Conservation (phyloP, 2,113 vertebrate species). For the Bufo bufo region DNA sequence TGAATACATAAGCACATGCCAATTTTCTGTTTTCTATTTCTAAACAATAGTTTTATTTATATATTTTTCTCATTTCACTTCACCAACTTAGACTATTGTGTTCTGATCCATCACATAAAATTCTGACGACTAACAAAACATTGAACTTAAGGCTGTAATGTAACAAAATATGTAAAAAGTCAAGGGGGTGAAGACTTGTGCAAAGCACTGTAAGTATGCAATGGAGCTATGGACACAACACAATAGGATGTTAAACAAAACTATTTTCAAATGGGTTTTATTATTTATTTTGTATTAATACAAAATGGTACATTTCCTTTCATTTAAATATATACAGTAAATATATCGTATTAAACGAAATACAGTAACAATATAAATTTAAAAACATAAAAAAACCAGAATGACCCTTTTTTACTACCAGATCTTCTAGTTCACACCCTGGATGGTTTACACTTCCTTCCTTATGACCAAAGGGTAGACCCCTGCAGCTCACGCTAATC, state of each 20-base stretch:
- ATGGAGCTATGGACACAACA: not conserved
- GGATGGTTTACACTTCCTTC: conserved; percentile 33
- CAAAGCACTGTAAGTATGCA: not conserved
- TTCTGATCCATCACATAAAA: too few species aligned
- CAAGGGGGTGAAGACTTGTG: too few species aligned
- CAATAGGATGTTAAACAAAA: not conserved
- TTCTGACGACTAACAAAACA: too few species aligned
- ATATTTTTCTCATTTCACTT: too few species aligned
- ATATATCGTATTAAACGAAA: not conserved
- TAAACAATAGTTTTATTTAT: too few species aligned
- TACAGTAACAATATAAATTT: not conserved
- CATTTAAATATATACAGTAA: not conserved
- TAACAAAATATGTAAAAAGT: too few species aligned
- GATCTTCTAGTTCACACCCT: not conserved
- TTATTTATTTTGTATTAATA: not conserved
- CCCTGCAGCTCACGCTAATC: conserved; percentile 42
- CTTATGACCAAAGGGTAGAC: conserved; percentile 26
- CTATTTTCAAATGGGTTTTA: not conserved
- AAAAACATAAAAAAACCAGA: not conserved
- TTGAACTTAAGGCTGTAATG: too few species aligned
- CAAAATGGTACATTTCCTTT: not conserved
- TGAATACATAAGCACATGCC: too few species aligned
- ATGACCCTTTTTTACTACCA: not conserved
- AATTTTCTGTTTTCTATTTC: too few species aligned
- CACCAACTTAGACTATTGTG: too few species aligned